phyloP scores from a whole-genome alignment of 2,797 vertebrate species.

The Champsocephalus gunnari region DNA sequence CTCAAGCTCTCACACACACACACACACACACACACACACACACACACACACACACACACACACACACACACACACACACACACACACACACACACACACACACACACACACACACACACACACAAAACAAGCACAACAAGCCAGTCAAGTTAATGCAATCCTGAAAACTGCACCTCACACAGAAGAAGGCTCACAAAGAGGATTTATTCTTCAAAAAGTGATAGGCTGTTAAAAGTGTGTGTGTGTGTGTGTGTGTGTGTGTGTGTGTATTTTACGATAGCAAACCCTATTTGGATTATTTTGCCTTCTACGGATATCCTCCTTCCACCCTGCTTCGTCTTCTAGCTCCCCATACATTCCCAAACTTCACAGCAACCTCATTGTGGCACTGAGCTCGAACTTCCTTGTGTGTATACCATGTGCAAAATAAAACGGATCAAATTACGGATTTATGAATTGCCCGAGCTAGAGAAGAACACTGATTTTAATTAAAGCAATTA shows the following conservation, averaged over 20 bases:
- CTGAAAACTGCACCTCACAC: conserved; percentile 78
- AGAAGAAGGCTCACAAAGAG: conserved; percentile 77
- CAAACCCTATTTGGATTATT: conserved; percentile 79
- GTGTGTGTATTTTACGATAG: conserved; percentile 70
- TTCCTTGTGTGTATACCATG: conserved; percentile 21
- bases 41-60: conserved; percentile 15
- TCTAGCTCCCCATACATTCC: conserved; percentile 70
- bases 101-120: conserved; percentile 10
- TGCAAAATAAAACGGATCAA: conserved; percentile 55
- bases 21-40: conserved; percentile 27
- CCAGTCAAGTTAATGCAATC: conserved; percentile 70
- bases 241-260: conserved; percentile 51
- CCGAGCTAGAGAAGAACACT: conserved; percentile 50
- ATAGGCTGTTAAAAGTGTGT: conserved; percentile 71
- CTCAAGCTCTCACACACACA: conserved; percentile 19
- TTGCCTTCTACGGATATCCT: conserved; percentile 69
- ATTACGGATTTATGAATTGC: conserved; percentile 43
- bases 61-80: conserved; percentile 13
- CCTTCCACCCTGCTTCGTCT: conserved; percentile 65
- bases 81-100: conserved; percentile 7
- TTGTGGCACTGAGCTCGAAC: conserved; percentile 35
- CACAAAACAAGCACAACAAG: conserved; percentile 28
- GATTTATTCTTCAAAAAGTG: conserved; percentile 80
- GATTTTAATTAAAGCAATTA: conserved; percentile 49
- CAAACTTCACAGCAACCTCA: conserved; percentile 65